A percentile compares a stretch with the other conserved stretches of the same genome.
Evolutionary conservation across 2,113 vertebrate species (phyloP).

Genomic region (Arenaria interpres): DNA sequence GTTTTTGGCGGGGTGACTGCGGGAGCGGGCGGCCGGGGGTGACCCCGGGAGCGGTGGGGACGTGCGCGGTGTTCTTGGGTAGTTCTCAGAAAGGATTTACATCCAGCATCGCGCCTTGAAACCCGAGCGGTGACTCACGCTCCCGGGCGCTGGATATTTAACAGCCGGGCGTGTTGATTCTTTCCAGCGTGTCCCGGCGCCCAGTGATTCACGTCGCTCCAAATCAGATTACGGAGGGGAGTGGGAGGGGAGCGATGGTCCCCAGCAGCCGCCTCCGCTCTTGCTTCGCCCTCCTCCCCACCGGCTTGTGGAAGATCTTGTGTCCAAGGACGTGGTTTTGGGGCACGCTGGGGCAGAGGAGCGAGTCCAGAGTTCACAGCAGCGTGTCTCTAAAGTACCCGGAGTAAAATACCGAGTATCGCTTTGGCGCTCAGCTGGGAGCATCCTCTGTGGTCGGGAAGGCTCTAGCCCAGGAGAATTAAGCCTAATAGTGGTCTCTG

Average conservation of each 20-base stretch:
- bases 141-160: background rate
- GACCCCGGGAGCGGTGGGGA: background rate
- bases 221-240: background rate
- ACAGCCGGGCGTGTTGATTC: background rate
- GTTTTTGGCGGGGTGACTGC: background rate
- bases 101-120: background rate
- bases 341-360: background rate
- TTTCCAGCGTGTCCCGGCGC: background rate
- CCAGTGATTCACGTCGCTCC: background rate
- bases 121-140: background rate
- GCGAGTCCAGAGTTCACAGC: background rate
- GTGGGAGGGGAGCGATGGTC: background rate
- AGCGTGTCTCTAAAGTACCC: accelerated
- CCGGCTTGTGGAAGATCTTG: background rate
- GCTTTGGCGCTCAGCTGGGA: background rate
- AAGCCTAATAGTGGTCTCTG: background rate
- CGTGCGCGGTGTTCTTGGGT: background rate
- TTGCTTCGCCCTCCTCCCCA: background rate
- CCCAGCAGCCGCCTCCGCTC: background rate
- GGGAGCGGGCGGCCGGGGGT: background rate
- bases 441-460: background rate
- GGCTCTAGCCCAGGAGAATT: background rate
- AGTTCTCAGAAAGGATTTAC: slow-evolving; percentile 38
- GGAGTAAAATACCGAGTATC: no score
- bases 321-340: background rate